Evolutionary conservation across 2,797 vertebrate genomes (phyloP).

Genomic region (Limnodromus scolopaceus): DNA sequence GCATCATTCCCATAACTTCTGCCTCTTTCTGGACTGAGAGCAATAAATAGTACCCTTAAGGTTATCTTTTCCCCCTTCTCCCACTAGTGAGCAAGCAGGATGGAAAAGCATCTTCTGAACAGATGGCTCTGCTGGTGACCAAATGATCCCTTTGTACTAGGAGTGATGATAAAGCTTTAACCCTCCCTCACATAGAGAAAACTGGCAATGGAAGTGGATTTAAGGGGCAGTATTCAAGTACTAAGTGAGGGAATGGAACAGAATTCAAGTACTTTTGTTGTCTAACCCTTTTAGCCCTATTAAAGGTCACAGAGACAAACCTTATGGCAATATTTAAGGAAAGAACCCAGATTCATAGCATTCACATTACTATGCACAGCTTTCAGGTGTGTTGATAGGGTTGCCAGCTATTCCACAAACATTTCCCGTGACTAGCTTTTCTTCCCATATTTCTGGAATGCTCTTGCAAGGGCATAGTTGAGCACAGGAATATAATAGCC

Average conservation of each 20-base stretch:
- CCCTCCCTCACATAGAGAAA: neutral
- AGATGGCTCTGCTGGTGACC: neutral
- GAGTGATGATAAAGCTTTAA: neutral
- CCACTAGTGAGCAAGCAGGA: neutral
- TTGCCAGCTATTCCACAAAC: neutral
- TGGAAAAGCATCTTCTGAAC: neutral
- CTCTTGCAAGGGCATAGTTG: neutral
- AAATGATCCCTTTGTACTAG: neutral
- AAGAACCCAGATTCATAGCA: neutral
- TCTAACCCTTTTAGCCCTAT: neutral
- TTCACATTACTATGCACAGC: neutral
- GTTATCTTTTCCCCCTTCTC: neutral
- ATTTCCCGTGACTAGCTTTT: neutral
- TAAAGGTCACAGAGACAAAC: neutral
- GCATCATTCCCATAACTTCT: constrained; percentile 8
- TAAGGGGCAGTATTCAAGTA: neutral
- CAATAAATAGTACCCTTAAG: neutral
- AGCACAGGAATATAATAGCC: neutral
- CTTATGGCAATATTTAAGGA: neutral
- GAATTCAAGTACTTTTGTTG: neutral
- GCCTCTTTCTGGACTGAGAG: neutral
- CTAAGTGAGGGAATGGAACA: neutral
- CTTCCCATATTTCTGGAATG: neutral
- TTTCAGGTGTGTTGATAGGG: neutral
- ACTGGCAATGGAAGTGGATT: neutral